phyloP scores from a whole-genome alignment of 2,888 invertebrate species.

The Nineta flava region DNA sequence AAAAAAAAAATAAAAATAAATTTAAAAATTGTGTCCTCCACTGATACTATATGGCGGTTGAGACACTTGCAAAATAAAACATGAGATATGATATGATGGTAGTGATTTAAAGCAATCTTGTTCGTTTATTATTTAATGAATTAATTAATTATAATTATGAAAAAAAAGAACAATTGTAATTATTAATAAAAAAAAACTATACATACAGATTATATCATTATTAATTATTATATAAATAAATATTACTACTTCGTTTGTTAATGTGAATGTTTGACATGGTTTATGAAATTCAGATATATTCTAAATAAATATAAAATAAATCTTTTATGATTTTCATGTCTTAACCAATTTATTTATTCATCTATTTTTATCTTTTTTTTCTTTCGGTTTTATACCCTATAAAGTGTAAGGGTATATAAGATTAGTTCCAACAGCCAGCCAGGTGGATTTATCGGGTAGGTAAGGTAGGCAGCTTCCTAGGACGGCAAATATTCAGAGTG shows the following conservation, averaged over 20 bases:
- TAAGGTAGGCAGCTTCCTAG: too few species aligned
- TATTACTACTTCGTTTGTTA: constrained; percentile 6
- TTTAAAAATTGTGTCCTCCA: neutral
- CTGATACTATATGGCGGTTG: neutral
- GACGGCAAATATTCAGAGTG: too few species aligned
- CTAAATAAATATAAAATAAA: constrained; percentile 7
- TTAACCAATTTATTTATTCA: neutral
- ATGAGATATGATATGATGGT: neutral
- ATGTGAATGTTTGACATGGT: constrained; percentile 8
- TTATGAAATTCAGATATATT: constrained; percentile 8
- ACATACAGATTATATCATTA: constrained; percentile 5
- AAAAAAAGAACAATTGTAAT: neutral
- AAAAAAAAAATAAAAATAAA: neutral
- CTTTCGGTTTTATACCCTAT: too few species aligned
- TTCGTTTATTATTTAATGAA: neutral
- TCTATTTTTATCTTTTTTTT: too few species aligned
- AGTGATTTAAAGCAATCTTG: constrained; percentile 7
- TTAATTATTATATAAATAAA: constrained; percentile 5
- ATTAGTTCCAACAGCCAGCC: too few species aligned
- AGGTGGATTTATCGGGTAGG: too few species aligned
- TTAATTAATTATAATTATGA: neutral
- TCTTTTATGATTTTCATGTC: constrained; percentile 6
- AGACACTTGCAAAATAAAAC: too few species aligned
- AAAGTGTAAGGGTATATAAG: too few species aligned
- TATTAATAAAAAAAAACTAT: constrained; percentile 1